These are phyloP conservation scores for Radopholus similis DNA, from an alignment of 1,140 invertebrate genomes.

Conservation along the genomic window DNA sequence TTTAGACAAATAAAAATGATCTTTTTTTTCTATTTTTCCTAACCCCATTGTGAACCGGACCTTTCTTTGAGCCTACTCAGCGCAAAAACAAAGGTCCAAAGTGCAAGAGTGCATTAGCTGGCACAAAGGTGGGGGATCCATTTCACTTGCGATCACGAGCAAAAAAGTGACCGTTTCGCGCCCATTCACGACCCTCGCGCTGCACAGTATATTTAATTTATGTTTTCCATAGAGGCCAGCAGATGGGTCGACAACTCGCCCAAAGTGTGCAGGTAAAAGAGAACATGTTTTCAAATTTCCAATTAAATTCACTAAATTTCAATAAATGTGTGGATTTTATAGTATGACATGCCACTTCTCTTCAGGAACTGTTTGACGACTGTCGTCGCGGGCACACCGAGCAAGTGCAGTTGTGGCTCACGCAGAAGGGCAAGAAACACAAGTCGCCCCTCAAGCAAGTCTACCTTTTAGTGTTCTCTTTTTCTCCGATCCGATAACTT, in stretches of 20 bases:
- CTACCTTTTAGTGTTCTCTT: slow-evolving; percentile 10
- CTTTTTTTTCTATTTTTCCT: too few species aligned
- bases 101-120: too few species aligned
- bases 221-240: background rate
- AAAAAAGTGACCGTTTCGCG: too few species aligned
- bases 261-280: background rate
- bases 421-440: slow-evolving; percentile 22
- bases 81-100: too few species aligned
- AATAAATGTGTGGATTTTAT: background rate
- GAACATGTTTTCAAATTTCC: background rate
- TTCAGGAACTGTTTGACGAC: slow-evolving; percentile 31
- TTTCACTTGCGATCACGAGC: too few species aligned
- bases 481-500: background rate
- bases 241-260: background rate
- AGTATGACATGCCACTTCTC: background rate
- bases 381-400: slow-evolving; percentile 25
- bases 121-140: too few species aligned
- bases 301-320: background rate
- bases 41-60: too few species aligned
- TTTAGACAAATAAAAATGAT: too few species aligned
- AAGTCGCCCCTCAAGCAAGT: slow-evolving; percentile 23
- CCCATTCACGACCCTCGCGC: too few species aligned
- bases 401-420: slow-evolving; percentile 24
- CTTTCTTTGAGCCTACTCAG: too few species aligned
- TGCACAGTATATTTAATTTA: too few species aligned